Evolutionary conservation across 2,113 vertebrate species (phyloP), one percentile per base, ranked within the genome.

Genomic region (Chamaea fasciata): DNA sequence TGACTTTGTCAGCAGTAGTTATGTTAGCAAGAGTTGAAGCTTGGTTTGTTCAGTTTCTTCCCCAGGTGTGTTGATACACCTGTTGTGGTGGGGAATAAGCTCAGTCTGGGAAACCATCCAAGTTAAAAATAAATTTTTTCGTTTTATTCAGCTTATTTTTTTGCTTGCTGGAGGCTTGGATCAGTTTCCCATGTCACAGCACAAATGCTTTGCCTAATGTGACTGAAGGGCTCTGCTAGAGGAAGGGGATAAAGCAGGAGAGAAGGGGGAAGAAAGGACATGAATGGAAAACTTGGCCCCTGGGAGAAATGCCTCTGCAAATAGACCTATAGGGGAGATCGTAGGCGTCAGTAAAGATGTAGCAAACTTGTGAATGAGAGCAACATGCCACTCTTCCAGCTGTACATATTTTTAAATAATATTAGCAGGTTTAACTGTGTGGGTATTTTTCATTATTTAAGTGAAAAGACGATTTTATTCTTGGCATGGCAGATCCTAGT

Each of bases 351-450:
- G 37, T 67, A 89, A 59, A 84, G 73, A 84, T 81, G 33, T 35
- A 68, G 74, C 77, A 93, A 74, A 62, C 60, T 93, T 83, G 80
- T 93, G 92, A 97, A 96, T 81, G 88, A 73, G 79, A 89, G 64
- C 79, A 90, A 44, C 73, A 62, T 90, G 82, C 56, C 30, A 19
- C 68, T 93, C 75, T 94, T 92, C 50, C 87, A 83, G 63, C 79
- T 92, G 79, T 49, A 91, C 8, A 0, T 75, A 74, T 90, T 77
- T 94, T 93, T 26, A 71, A 77, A 81, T 44, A 53, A 42, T 86
- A 93, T 88, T 95, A 94, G 78, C 90, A 70, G 79, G 85, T 90
- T 94, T 93, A 78, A 81, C 71, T 81, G 68, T 92, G 78, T 78
- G 68, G 60, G 85, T 30, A 88, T 77, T 88, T n/a, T 81, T 88